Base-by-base conservation (phyloP, 1,140 invertebrate genomes). In the Sinonovacula constricta region DNA sequence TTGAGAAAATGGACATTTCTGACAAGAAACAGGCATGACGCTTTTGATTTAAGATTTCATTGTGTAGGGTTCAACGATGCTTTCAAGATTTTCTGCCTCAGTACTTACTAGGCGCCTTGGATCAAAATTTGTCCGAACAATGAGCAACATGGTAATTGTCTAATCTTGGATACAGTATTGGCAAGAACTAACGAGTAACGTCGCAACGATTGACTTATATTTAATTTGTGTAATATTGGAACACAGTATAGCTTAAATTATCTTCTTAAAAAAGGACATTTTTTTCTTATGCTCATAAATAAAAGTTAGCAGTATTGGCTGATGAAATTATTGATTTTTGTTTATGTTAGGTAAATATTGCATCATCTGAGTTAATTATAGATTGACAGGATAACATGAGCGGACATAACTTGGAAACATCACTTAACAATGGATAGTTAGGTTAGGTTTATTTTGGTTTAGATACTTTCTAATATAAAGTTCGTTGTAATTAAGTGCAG, bases 11-110 rank as follows among this genome's bases (percentile, higher is more conserved):
- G 84, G 75, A 81, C 49, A 85, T 90, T 59, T 83, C 83, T 33
- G 83, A 85, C 49, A 66, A 72, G 69, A 83, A 87, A 81, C 86
- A 90, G 85, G 87, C 87, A 90, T 81, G 85, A 84, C 62, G 79
- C 80, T 70, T 83, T 81, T 79, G 39, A 70, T 72, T 78, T 68
- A 63, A 65, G 49, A 77, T 76, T 56, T 79, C 30, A 33, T 57
- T 72, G 71, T 65, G 69, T 72, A 63, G 71, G 24, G 45, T 70
- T 34, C 62, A 51, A 62, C n/a, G 71, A 90, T 89, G 89, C 79
- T 89, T 81, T 86, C 86, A 62, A 83, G 86, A 82, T 82, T 80
- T 77, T 77, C 82, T 81, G 78, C 86, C 62, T 72, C 85, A 65
- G 83, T 81, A 30, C 66, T 89, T 79, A 83, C 83, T 51, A 88